A percentile compares a stretch with the other conserved stretches of the same genome.
Evolutionary conservation across 1,140 invertebrate species (phyloP).

Genomic region (Drosophila murphyi): DNA sequence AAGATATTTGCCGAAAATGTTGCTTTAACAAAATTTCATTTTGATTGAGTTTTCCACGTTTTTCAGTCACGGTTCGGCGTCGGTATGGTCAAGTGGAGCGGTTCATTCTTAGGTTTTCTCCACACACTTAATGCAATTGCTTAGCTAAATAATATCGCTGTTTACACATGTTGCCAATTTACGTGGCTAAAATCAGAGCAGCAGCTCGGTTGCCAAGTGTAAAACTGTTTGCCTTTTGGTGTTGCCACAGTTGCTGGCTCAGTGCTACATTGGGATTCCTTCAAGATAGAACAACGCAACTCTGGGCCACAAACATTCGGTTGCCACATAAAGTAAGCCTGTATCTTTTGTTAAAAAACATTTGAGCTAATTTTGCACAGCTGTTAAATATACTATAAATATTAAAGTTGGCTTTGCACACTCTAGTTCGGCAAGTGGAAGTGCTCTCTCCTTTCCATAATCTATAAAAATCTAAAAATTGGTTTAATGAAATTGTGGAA

Average conservation of each 20-base stretch:
- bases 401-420: no score
- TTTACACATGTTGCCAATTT: conserved; percentile 68
- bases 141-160: conserved; percentile 66
- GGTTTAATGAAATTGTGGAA: no score
- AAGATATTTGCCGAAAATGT: no score
- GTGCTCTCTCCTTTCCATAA: no score
- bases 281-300: conserved; percentile 2
- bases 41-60: not conserved
- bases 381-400: no score
- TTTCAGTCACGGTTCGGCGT: conserved; percentile 35
- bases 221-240: conserved; percentile 1
- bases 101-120: not conserved
- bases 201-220: conserved; percentile 9
- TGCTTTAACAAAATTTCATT: not conserved
- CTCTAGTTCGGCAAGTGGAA: no score
- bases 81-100: not conserved
- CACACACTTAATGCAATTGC: conserved; percentile 41
- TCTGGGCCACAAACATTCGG: not conserved
- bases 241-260: conserved; percentile 10
- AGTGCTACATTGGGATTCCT: conserved; percentile 28
- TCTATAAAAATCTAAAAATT: no score
- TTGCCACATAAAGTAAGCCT: no score
- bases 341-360: not conserved
- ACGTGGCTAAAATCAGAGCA: conserved; percentile 43
- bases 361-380: no score